Conservation (phyloP, 2,797 vertebrate genomes). For the Scarus forsteni region DNA sequence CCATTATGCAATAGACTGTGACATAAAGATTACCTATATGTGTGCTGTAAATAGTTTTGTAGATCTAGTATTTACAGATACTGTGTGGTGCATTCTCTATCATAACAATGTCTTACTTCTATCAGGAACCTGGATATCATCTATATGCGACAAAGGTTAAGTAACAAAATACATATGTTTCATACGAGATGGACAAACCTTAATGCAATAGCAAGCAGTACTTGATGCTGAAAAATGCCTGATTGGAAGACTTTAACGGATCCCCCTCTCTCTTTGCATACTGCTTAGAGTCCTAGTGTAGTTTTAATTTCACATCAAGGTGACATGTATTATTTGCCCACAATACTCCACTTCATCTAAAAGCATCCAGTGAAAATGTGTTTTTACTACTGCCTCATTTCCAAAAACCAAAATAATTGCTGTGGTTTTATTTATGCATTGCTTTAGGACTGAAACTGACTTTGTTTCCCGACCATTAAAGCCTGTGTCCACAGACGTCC, state of each 20-base stretch:
- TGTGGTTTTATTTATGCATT: background rate
- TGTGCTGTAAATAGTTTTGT: slow-evolving; percentile 97
- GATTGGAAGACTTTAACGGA: slow-evolving; percentile 47
- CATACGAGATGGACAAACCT: slow-evolving; percentile 85
- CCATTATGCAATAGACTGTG: slow-evolving; percentile 92
- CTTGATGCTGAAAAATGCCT: slow-evolving; percentile 52
- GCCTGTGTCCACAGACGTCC: no score
- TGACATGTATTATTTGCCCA: slow-evolving; percentile 42
- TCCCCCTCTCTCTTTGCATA: slow-evolving; percentile 45
- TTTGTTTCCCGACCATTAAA: slow-evolving; percentile 1
- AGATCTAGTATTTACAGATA: slow-evolving; percentile 91
- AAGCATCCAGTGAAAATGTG: slow-evolving; percentile 6
- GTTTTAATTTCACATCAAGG: slow-evolving; percentile 39
- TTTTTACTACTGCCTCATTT: slow-evolving; percentile 29
- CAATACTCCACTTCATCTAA: slow-evolving; percentile 33
- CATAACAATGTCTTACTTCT: slow-evolving; percentile 95
- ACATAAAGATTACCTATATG: slow-evolving; percentile 92
- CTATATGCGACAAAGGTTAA: slow-evolving; percentile 87
- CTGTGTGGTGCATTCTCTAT: slow-evolving; percentile 92
- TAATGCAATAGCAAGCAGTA: slow-evolving; percentile 88
- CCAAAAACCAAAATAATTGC: background rate
- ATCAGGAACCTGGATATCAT: slow-evolving; percentile 90
- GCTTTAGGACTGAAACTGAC: slow-evolving; percentile 11
- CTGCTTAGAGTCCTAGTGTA: slow-evolving; percentile 27
- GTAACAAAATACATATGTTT: slow-evolving; percentile 78